Conservation (phyloP, 2,888 invertebrate genomes). For the Campopleginae sp. region DNA sequence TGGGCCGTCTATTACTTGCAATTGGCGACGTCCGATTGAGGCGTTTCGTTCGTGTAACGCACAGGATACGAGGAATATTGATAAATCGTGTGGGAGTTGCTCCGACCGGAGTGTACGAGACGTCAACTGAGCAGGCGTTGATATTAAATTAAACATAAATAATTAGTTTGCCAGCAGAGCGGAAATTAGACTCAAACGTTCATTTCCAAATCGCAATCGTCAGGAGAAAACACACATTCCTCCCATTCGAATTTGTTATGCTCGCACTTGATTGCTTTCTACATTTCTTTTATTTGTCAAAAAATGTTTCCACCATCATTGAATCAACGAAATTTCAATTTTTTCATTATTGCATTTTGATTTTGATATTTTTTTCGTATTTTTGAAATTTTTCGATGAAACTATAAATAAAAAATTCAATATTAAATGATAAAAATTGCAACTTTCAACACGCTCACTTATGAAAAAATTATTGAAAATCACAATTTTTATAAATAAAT, state of each 20-base stretch:
- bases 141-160: constrained; percentile 50
- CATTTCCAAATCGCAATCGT: constrained; percentile 17
- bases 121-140: constrained; percentile 46
- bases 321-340: background rate
- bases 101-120: background rate
- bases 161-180: constrained; percentile 14
- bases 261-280: too few species aligned
- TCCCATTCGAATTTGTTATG: background rate
- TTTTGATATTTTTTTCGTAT: too few species aligned
- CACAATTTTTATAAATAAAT: too few species aligned
- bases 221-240: background rate
- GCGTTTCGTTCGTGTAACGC: constrained; percentile 66
- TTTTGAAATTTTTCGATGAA: too few species aligned
- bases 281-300: background rate
- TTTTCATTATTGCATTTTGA: background rate
- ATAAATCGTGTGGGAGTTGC: constrained; percentile 41
- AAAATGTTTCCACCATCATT: background rate
- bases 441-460: too few species aligned
- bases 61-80: constrained; percentile 65
- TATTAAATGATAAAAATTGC: too few species aligned
- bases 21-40: constrained; percentile 70
- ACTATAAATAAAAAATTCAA: too few species aligned
- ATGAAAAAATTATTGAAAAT: too few species aligned
- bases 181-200: constrained; percentile 41
- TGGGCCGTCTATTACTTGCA: constrained; percentile 39